Conservation (phyloP, 2,113 vertebrate genomes). For the Odocoileus virginianus region DNA sequence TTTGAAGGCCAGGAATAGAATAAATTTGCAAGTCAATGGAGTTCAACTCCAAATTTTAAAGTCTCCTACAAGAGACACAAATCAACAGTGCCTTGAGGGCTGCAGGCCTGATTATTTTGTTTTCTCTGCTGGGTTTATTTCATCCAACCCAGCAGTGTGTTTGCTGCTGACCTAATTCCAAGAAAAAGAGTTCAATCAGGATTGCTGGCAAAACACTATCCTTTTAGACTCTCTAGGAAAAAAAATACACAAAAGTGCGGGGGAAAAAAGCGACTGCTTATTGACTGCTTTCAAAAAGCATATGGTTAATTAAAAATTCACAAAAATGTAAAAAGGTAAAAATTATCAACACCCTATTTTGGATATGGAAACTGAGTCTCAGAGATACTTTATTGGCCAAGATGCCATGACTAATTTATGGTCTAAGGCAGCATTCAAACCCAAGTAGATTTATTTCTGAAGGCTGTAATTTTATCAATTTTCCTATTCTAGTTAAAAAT, state of each 20-base stretch:
- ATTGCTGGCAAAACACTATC: not conserved
- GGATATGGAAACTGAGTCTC: not conserved
- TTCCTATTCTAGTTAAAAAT: not conserved
- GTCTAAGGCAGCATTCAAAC: not conserved
- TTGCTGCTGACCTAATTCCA: conserved; percentile 21
- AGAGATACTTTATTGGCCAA: not conserved
- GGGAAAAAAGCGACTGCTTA: not conserved
- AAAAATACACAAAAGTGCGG: not conserved
- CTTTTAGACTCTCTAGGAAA: conserved; percentile 21
- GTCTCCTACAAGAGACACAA: not conserved
- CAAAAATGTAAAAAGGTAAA: not conserved
- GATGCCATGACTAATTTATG: not conserved
- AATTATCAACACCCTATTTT: not conserved
- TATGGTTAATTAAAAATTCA: not conserved
- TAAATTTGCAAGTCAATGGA: not conserved
- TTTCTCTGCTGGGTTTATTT: not conserved
- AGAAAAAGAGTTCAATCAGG: not conserved
- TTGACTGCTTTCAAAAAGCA: not conserved
- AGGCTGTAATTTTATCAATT: not conserved
- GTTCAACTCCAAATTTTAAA: not conserved
- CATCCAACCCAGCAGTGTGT: not conserved
- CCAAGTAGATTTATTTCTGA: not conserved
- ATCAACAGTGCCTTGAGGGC: not conserved
- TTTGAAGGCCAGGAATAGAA: not conserved
- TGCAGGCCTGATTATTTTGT: not conserved